Conservation (phyloP, 2,888 invertebrate genomes). For the Bibio marci region DNA sequence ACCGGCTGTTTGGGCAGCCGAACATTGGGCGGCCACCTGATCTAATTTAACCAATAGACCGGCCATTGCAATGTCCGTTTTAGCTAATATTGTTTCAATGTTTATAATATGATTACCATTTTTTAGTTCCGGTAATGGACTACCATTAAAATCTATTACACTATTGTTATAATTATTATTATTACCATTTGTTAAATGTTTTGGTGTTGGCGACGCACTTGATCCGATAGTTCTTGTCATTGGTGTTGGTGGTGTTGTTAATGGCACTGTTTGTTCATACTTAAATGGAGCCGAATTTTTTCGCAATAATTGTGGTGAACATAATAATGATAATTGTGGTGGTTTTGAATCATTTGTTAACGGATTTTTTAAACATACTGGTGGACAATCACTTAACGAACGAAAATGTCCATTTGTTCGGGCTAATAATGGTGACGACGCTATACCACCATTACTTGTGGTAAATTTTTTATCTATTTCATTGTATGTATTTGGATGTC, state of each 20-base stretch:
- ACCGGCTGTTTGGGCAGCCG: slow-evolving; percentile 55
- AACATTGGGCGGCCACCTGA: slow-evolving; percentile 52
- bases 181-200: slow-evolving; percentile 9
- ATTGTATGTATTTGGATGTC: slow-evolving; percentile 38
- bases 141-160: slow-evolving; percentile 14
- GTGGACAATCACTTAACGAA: slow-evolving; percentile 17
- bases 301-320: slow-evolving; percentile 38
- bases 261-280: not conserved
- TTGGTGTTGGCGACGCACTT: slow-evolving; percentile 3
- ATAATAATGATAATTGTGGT: slow-evolving; percentile 26
- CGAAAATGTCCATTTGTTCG: slow-evolving; percentile 21
- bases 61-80: slow-evolving; percentile 52
- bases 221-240: slow-evolving; percentile 3
- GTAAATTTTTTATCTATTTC: slow-evolving; percentile 34
- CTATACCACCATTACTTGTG: slow-evolving; percentile 14
- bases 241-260: slow-evolving; percentile 4
- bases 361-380: slow-evolving; percentile 14
- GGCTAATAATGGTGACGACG: slow-evolving; percentile 10
- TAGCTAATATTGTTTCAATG: slow-evolving; percentile 42
- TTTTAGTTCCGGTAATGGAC: slow-evolving; percentile 26
- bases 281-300: slow-evolving; percentile 15
- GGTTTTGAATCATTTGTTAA: slow-evolving; percentile 12
- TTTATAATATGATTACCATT: slow-evolving; percentile 37
- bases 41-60: slow-evolving; percentile 49
- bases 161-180: slow-evolving; percentile 28